Base-by-base conservation (phyloP, 1,140 invertebrate genomes). In the Aphelenchoides fujianensis region DNA sequence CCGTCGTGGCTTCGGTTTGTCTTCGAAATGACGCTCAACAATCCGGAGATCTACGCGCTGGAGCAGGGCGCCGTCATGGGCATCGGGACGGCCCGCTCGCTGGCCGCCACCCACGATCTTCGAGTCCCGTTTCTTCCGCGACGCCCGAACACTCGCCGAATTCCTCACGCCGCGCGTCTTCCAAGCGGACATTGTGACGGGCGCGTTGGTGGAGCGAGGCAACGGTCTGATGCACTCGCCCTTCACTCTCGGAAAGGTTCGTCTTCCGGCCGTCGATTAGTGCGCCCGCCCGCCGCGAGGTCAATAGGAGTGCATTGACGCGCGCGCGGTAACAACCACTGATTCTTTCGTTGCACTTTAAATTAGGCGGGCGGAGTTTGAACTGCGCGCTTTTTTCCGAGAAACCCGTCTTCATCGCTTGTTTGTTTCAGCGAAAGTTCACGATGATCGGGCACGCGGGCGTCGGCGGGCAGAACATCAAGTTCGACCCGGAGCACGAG, bases 51-150 rank as follows among this genome's bases (percentile, higher is more conserved):
- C 37, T 69, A 69, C 9, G 62, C 30, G 27, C 41, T 81, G 1
- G 79, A 81, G 48, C 79, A 82, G 64, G 74, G 75, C n/a, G 79
- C 76, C 31, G 77, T 72, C 2, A 59, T 82, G 31, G 85, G 84
- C 19, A 79, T 83, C 68, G 85, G 84, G 12, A 85, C 80, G 52
- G 82, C 81, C 1, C 70, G 81, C 53, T 74, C 75, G 2, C 66
- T 85, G 5, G 85, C 83, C 7, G 79, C 79, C 53, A 54, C 85
- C 0, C 2, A 55, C 71, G 1, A 35, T 72, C 7, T 37, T 74
- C 23, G 53, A 72, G 3, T 32, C 32, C 12, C 16, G 37, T n/a
- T 48, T 61, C 28, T 59, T 72, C 16, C n/a, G 66, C 35, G 2
- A 35, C 7, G 19, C 63, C 30, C 5, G n/a, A 23, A 72, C 71